Base-by-base conservation (phyloP, 2,888 invertebrate species). In the Spisula solida region DNA sequence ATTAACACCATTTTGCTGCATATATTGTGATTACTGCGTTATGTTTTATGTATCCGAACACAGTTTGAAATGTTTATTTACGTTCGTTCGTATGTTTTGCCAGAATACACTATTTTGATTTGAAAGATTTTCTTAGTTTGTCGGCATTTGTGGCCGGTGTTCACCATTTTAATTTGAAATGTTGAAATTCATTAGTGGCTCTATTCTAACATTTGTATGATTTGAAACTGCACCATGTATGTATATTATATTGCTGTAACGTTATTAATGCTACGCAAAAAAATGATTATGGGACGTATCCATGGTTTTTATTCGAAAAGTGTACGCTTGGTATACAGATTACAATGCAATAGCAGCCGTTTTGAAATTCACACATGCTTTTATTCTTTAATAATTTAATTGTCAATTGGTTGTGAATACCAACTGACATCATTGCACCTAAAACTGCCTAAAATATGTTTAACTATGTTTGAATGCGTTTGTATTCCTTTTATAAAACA, bases 111-210 rank as follows among this genome's bases (percentile, higher is more conserved):
- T 4, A 75, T 75, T 75, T 75, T 34, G 10, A 16, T 75, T 75
- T 75, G 31, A 31, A 18, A 75, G 12, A 34, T 31, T 75, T 31
- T 34, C 60, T 10, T 66, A 66, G 60, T 66, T 75, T 34, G 75
- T 75, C 75, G 34, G 75, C 75, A 34, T 34, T 0, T 75, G 16
- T 29, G n/a, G 34, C 16, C 34, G 34, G 18, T 75, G 25, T 16
- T 75, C 75, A 75, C 75, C 75, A 75, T 75, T 75, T n/a, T 75
- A 25, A 75, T 75, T 75, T 75, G 75, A 75, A 34, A 34, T 75
- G 34, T 34, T 18, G 18, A 75, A 25, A 31, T 25, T 75, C 16
- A 75, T 75, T 75, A 34, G 18, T 34, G 25, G 75, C 75, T 75
- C 31, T 18, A 75, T 75, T 75, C n/a, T 75, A 34, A 31, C 25